A percentile compares a stretch with the other conserved stretches of the same genome.
phyloP scores from a whole-genome alignment of 2,113 vertebrate species.

The Nycticryphes semicollaris region DNA sequence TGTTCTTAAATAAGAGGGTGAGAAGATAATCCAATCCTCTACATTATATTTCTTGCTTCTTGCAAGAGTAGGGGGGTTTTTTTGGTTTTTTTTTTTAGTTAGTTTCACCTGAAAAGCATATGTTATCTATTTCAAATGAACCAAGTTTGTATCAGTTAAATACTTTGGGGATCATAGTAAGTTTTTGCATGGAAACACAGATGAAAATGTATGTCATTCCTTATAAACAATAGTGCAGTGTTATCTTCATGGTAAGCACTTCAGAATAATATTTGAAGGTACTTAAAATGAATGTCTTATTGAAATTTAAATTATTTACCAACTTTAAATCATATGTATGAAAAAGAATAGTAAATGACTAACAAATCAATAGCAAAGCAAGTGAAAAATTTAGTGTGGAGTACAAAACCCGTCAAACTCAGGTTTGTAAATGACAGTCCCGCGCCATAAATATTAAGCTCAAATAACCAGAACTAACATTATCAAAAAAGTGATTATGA shows the following conservation, averaged over 20 bases:
- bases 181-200: not conserved
- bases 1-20: not conserved
- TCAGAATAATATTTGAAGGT: conserved; percentile 18
- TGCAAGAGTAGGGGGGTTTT: not conserved
- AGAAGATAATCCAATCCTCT: not conserved
- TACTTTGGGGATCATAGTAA: not conserved
- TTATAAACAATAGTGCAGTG: not conserved
- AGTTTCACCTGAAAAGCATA: not conserved
- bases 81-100: not conserved
- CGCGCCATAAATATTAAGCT: conserved; percentile 17
- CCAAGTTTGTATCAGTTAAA: not conserved
- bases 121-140: not conserved
- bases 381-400: conserved; percentile 1
- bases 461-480: conserved; percentile 49
- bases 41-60: not conserved
- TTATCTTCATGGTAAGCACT: not conserved
- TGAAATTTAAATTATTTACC: conserved; percentile 23
- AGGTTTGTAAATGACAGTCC: not conserved
- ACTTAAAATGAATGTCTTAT: not conserved
- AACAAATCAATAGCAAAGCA: conserved; percentile 46
- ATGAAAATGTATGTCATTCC: not conserved
- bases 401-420: not conserved
- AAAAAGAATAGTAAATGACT: conserved; percentile 29
- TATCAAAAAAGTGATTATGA: conserved; percentile 31
- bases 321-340: conserved; percentile 30